Evolutionary conservation across 2,113 vertebrate species (phyloP).

Genomic region (Myotis lucifugus): DNA sequence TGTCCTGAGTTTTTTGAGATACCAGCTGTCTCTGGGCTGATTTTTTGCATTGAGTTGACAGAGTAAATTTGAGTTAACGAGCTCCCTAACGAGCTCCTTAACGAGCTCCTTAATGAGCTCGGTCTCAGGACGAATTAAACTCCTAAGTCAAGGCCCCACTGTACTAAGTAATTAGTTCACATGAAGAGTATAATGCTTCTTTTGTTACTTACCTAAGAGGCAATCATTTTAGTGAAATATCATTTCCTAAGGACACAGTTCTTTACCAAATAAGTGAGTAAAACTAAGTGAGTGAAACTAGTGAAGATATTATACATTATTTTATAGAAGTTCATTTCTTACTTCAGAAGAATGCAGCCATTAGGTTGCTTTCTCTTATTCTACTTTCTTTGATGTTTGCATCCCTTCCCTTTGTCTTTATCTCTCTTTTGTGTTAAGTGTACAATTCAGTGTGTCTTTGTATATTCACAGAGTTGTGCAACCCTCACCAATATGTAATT

Average conservation of each 20-base stretch:
- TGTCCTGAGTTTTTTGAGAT: too few relatives aligned
- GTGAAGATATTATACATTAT: background rate
- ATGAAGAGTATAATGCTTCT: background rate
- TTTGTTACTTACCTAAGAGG: background rate
- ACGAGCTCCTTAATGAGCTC: too few relatives aligned
- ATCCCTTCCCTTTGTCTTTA: background rate
- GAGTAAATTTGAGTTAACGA: too few relatives aligned
- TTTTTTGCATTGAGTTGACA: too few relatives aligned
- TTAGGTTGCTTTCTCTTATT: background rate
- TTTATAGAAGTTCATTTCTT: background rate
- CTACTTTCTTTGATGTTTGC: background rate
- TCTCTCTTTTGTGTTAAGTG: background rate
- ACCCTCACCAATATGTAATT: background rate
- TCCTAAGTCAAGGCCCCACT: too few relatives aligned
- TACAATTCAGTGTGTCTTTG: background rate
- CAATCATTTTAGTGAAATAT: background rate
- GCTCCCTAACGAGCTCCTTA: too few relatives aligned
- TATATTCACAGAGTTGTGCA: background rate
- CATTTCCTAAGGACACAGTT: background rate
- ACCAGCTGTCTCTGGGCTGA: too few relatives aligned
- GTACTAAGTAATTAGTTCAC: background rate
- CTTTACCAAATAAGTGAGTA: background rate
- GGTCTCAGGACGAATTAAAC: too few relatives aligned
- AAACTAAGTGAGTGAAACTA: background rate
- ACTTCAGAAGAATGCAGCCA: background rate